Conservation (phyloP, 2,888 invertebrate species). For the Tiphia femorata region DNA sequence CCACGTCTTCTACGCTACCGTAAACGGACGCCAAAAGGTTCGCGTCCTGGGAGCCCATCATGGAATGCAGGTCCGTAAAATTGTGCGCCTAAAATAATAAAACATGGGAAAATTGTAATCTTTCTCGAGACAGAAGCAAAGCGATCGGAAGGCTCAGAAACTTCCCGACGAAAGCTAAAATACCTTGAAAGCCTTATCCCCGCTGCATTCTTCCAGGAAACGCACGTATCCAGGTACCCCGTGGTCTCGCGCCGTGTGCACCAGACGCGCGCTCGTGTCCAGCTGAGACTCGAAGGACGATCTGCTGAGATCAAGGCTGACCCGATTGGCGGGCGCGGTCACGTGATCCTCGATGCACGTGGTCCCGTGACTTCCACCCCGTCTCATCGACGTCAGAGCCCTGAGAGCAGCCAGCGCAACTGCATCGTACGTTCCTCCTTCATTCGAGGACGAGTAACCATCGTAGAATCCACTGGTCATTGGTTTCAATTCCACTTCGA, state of each 20-base stretch:
- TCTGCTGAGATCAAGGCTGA: slow-evolving; percentile 71
- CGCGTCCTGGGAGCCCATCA: slow-evolving; percentile 48
- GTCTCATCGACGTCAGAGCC: slow-evolving; percentile 82
- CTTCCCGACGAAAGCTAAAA: slow-evolving; percentile 3
- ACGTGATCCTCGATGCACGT: slow-evolving; percentile 73
- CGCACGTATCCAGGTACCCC: slow-evolving; percentile 82
- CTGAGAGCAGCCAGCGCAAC: slow-evolving; percentile 82
- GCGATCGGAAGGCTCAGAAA: background rate
- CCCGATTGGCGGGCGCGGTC: slow-evolving; percentile 75
- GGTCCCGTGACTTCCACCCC: slow-evolving; percentile 72
- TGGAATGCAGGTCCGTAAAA: slow-evolving; percentile 49
- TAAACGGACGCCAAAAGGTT: slow-evolving; percentile 53
- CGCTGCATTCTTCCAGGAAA: slow-evolving; percentile 74
- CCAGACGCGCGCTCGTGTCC: slow-evolving; percentile 67
- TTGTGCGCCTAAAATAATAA: slow-evolving; percentile 38
- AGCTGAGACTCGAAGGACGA: slow-evolving; percentile 55
- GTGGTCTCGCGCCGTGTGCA: slow-evolving; percentile 82
- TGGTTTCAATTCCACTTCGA: slow-evolving; percentile 75
- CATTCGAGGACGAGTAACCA: slow-evolving; percentile 85
- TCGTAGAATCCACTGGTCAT: slow-evolving; percentile 80
- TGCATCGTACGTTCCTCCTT: slow-evolving; percentile 83
- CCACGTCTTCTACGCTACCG: slow-evolving; percentile 82
- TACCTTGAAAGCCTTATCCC: slow-evolving; percentile 43
- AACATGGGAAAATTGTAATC: too few species aligned
- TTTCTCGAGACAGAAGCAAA: too few species aligned